Evolutionary conservation across 1,140 invertebrate genomes (phyloP).

Genomic region (Lepidurus packardi): DNA sequence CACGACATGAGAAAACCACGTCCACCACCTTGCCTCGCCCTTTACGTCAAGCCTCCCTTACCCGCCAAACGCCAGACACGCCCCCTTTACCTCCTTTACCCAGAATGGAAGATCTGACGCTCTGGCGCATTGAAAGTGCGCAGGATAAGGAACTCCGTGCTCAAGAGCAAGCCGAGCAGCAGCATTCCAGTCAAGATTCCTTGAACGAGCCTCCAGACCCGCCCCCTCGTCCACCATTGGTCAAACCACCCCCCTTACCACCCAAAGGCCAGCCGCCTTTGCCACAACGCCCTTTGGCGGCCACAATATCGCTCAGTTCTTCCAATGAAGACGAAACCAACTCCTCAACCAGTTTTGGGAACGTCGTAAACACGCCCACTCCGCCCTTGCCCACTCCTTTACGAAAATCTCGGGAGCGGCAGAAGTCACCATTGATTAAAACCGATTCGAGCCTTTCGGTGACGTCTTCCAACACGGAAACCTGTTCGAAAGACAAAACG

Average conservation of each 20-base stretch:
- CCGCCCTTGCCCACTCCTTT: constrained; percentile 38
- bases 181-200: constrained; percentile 12
- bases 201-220: constrained; percentile 58
- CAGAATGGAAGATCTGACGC: constrained; percentile 10
- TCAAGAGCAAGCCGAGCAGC: constrained; percentile 3
- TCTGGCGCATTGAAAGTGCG: constrained; percentile 27
- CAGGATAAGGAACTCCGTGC: constrained; percentile 20
- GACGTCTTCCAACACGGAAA: neutral
- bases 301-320: constrained; percentile 20
- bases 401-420: constrained; percentile 29
- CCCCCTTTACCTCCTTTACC: constrained; percentile 23
- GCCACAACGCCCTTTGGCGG: constrained; percentile 35
- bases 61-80: constrained; percentile 19
- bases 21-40: neutral
- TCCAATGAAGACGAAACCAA: constrained; percentile 52
- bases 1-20: neutral
- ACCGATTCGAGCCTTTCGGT: constrained; percentile 16
- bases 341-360: neutral
- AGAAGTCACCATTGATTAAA: constrained; percentile 10
- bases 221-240: constrained; percentile 58
- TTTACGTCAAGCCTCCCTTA: neutral
- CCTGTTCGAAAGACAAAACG: neutral
- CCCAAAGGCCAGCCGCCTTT: constrained; percentile 62
- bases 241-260: constrained; percentile 72
- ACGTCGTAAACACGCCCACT: constrained; percentile 32